These are phyloP conservation scores for Tangara arthus DNA, from an alignment of 2,797 vertebrate species.

Conservation along the genomic window DNA sequence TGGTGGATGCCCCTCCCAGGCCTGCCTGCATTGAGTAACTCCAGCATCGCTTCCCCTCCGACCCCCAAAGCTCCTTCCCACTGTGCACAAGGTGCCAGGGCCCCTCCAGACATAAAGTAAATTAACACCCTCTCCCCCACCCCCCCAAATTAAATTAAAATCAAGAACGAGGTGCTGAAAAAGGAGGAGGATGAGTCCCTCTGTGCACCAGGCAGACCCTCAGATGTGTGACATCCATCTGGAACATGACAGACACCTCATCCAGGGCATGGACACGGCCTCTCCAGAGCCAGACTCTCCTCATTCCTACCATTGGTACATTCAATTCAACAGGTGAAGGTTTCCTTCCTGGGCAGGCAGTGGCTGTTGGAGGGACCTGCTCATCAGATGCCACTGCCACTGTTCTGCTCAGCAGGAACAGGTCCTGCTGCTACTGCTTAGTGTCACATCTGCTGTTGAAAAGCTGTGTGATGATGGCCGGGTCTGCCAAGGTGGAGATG, in stretches of 20 bases:
- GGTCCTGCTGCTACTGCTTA: slow-evolving; percentile 57
- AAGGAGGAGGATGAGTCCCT: neutral
- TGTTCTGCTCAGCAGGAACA: slow-evolving; percentile 14
- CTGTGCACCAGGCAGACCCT: neutral
- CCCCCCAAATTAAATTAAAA: neutral
- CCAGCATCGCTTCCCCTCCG: neutral
- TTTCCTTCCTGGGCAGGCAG: neutral
- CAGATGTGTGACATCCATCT: neutral
- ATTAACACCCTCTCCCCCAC: neutral
- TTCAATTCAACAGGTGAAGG: neutral
- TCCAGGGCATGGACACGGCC: neutral
- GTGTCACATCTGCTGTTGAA: slow-evolving; percentile 86
- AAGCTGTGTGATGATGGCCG: slow-evolving; percentile 85
- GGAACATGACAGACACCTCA: neutral
- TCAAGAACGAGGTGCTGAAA: neutral
- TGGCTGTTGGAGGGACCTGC: neutral
- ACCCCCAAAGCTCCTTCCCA: neutral
- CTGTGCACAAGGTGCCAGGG: neutral
- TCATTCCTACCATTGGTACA: neutral
- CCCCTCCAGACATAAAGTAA: neutral
- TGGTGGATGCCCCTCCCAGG: neutral
- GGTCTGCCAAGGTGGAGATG: slow-evolving; percentile 90
- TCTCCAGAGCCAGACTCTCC: neutral
- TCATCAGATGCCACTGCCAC: neutral
- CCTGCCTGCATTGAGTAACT: neutral